A percentile compares a stretch with the other conserved stretches of the same genome.
phyloP scores from a whole-genome alignment of 2,113 vertebrate species.

The Recurvirostra avosetta region DNA sequence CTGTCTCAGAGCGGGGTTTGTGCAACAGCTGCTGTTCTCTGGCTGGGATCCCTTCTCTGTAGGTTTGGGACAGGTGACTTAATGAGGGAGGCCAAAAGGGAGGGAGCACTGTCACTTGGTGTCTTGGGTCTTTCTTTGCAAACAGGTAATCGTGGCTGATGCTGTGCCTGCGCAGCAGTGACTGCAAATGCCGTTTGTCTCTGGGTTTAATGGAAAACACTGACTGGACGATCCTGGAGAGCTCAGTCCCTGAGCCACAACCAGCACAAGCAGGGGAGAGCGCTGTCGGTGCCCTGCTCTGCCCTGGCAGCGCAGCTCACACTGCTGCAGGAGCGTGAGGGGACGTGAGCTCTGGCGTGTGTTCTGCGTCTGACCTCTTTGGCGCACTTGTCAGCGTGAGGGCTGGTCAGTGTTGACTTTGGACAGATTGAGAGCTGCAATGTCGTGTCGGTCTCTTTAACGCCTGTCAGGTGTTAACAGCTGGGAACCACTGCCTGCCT shows the following conservation, averaged over 20 bases:
- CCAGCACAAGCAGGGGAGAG: too few relatives aligned
- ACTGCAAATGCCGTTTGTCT: not conserved
- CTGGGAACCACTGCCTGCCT: not conserved
- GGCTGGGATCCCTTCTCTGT: not conserved
- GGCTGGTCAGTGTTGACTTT: not conserved
- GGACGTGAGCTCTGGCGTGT: not conserved
- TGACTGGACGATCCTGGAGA: not conserved
- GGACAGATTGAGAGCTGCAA: not conserved
- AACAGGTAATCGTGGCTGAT: fast-evolving
- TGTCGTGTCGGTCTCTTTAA: not conserved
- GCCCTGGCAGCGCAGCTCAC: not conserved
- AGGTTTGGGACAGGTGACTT: not conserved
- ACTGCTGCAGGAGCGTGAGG: fast-evolving
- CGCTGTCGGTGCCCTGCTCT: not conserved
- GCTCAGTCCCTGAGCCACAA: not conserved
- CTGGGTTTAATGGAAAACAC: not conserved
- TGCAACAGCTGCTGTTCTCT: not conserved
- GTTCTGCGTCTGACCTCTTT: too few relatives aligned
- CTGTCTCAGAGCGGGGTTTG: not conserved
- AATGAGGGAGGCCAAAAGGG: not conserved
- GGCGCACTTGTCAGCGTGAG: not conserved
- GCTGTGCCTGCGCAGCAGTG: not conserved
- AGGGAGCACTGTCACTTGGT: too few relatives aligned
- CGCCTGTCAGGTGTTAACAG: not conserved
- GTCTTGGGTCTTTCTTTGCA: not conserved